phyloP scores from a whole-genome alignment of 2,797 vertebrate genomes.

The Calcarius lapponicus region DNA sequence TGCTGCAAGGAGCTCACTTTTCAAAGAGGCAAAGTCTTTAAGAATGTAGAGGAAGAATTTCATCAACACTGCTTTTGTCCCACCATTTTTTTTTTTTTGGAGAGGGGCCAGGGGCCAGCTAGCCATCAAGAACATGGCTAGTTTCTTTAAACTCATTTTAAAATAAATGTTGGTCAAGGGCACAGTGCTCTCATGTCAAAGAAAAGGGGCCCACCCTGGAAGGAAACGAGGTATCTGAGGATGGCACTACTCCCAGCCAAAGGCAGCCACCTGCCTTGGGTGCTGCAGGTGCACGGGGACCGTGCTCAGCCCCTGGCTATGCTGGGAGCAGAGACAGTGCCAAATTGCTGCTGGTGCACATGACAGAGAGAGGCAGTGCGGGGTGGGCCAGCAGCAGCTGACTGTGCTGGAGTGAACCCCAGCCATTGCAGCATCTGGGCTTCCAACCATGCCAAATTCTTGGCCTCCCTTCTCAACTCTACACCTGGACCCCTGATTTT shows the following conservation, averaged over 20 bases:
- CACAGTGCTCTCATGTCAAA: background rate
- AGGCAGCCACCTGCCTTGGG: background rate
- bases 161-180: background rate
- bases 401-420: rapidly evolving
- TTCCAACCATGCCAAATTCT: background rate
- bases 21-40: background rate
- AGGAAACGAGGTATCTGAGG: background rate
- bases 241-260: background rate
- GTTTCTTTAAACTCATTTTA: background rate
- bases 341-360: background rate
- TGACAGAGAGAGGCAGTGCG: background rate
- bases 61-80: background rate
- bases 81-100: background rate
- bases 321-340: background rate
- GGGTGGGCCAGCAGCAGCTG: background rate
- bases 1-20: background rate
- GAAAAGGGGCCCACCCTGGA: background rate
- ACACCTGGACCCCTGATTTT: background rate
- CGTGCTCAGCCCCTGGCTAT: background rate
- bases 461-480: background rate
- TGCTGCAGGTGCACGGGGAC: background rate
- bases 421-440: rapidly evolving
- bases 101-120: background rate
- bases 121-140: background rate
- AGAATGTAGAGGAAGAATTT: background rate